Conservation (phyloP, 2,113 vertebrate genomes). For the Hyla sarda region DNA sequence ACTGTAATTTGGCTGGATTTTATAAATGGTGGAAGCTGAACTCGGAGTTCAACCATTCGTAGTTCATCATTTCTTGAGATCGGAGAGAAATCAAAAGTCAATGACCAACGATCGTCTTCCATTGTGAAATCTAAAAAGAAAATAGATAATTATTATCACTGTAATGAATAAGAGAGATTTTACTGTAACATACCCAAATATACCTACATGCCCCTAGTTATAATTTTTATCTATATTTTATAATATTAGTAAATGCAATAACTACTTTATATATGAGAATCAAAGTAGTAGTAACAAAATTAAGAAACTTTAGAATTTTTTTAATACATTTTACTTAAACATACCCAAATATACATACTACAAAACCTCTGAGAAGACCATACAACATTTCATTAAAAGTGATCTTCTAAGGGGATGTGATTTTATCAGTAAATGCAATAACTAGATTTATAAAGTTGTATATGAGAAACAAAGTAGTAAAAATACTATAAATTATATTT, state of each 20-base stretch:
- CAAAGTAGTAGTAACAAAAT: too few relatives aligned
- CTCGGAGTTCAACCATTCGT: slow-evolving; percentile 77
- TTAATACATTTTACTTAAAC: too few relatives aligned
- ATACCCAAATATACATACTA: too few relatives aligned
- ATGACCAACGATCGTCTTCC: slow-evolving; percentile 75
- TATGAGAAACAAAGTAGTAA: neutral
- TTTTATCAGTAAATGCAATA: neutral
- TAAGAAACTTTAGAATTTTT: too few relatives aligned
- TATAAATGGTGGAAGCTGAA: slow-evolving; percentile 70
- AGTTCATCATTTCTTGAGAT: slow-evolving; percentile 75
- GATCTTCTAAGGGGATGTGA: too few relatives aligned
- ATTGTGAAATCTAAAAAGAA: slow-evolving; percentile 74
- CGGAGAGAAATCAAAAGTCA: slow-evolving; percentile 86
- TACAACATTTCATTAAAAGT: too few relatives aligned
- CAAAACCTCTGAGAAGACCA: too few relatives aligned
- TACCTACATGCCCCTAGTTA: neutral
- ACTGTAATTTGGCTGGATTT: slow-evolving; percentile 65
- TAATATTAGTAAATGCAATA: neutral
- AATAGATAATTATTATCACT: neutral
- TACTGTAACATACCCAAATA: neutral
- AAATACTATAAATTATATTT: neutral
- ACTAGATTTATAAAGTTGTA: neutral
- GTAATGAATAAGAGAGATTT: neutral
- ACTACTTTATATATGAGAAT: too few relatives aligned
- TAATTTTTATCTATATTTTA: too few relatives aligned